phyloP scores from a whole-genome alignment of 2,113 vertebrate species.

The Ameiurus melas region DNA sequence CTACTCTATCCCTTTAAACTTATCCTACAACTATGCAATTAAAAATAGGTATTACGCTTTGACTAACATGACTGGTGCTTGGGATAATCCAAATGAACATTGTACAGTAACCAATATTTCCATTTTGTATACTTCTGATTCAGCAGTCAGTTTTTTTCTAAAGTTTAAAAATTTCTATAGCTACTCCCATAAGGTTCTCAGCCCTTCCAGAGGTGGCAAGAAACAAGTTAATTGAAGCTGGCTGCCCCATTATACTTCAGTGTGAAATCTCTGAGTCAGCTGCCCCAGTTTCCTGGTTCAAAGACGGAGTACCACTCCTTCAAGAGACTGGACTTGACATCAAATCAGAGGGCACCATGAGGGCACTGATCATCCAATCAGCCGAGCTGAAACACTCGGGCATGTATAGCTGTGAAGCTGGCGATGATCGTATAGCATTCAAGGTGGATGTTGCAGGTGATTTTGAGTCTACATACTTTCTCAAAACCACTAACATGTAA shows the following conservation, averaged over 20 bases:
- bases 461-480: conserved; percentile 63
- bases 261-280: conserved; percentile 71
- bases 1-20: not conserved
- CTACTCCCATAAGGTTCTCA: conserved; percentile 67
- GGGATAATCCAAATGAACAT: not conserved
- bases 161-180: conserved; percentile 61
- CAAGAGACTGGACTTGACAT: conserved; percentile 64
- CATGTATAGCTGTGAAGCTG: conserved; percentile 72
- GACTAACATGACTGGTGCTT: not conserved
- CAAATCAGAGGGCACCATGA: conserved; percentile 65
- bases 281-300: conserved; percentile 70
- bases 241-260: conserved; percentile 68
- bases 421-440: conserved; percentile 74
- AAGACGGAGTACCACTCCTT: conserved; percentile 68
- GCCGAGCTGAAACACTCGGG: conserved; percentile 73
- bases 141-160: conserved; percentile 47
- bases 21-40: not conserved
- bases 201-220: conserved; percentile 65
- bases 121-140: not conserved
- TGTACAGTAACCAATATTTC: not conserved
- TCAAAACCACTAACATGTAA: conserved; percentile 66
- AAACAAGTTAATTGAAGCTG: conserved; percentile 71
- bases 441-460: conserved; percentile 82
- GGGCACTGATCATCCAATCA: conserved; percentile 67
- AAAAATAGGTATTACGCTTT: not conserved